These are phyloP conservation scores for Argyrosomus japonicus DNA, from an alignment of 2,113 vertebrate genomes.

Conservation along the genomic window DNA sequence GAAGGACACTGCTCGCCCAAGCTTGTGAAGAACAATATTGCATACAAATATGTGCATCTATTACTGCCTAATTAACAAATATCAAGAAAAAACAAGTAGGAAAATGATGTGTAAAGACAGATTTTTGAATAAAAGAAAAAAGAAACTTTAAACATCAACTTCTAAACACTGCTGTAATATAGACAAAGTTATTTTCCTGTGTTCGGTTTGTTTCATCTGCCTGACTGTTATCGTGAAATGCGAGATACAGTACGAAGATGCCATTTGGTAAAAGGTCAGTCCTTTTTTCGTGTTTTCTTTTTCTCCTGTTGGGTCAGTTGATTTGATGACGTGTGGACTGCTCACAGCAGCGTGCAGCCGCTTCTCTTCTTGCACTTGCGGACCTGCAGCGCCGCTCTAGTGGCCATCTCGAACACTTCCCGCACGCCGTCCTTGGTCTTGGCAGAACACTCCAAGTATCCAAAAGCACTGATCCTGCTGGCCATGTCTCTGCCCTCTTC, in stretches of 20 bases:
- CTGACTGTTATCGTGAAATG: conserved; percentile 70
- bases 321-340: conserved; percentile 16
- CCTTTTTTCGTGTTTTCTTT: conserved; percentile 47
- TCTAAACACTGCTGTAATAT: conserved; percentile 64
- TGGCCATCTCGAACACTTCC: conserved; percentile 99
- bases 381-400: conserved; percentile 94
- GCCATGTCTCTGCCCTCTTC: conserved; percentile 97
- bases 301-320: conserved; percentile 55
- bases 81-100: conserved; percentile 50
- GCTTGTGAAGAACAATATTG: conserved; percentile 49
- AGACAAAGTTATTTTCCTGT: conserved; percentile 71
- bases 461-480: conserved; percentile 93
- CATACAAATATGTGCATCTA: conserved; percentile 70
- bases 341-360: conserved; percentile 91
- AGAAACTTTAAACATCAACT: conserved; percentile 65
- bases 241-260: conserved; percentile 82
- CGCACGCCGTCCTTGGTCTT: conserved; percentile 98
- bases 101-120: conserved; percentile 45
- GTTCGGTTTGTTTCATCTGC: conserved; percentile 50
- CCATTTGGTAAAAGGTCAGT: conserved; percentile 77
- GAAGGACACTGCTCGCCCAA: conserved; percentile 31
- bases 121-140: conserved; percentile 43
- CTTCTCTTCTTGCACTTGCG: conserved; percentile 92
- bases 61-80: conserved; percentile 58
- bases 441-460: conserved; percentile 97